Percentiles rank a stretch among this genome's conserved stretches.
These are phyloP conservation scores for Erannis defoliaria DNA, from an alignment of 2,888 invertebrate genomes.

Conservation along the genomic window DNA sequence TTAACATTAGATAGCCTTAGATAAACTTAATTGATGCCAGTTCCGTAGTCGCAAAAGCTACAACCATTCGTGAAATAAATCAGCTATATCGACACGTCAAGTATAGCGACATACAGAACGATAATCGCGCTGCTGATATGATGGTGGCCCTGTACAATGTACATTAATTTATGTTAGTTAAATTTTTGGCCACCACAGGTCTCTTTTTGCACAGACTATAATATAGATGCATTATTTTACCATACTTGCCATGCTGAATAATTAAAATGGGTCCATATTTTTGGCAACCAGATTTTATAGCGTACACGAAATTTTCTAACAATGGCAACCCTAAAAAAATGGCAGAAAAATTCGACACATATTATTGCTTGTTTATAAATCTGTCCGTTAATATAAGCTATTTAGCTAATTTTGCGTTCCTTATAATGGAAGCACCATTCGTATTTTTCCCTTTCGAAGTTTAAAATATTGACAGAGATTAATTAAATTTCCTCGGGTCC, in stretches of 20 bases:
- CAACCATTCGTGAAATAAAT: too few relatives aligned
- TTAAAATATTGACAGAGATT: constrained; percentile 46
- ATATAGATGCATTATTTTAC: background rate
- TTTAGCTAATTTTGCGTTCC: constrained; percentile 58
- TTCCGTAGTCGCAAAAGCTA: too few relatives aligned
- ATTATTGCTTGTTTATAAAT: constrained; percentile 39
- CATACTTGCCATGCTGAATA: constrained; percentile 4
- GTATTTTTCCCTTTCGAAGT: constrained; percentile 8
- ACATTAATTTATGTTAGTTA: too few relatives aligned
- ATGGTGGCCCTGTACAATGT: too few relatives aligned
- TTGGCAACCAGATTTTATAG: constrained; percentile 42
- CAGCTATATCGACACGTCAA: too few relatives aligned
- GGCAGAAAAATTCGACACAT: constrained; percentile 28
- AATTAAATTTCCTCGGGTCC: background rate
- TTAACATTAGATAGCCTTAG: too few relatives aligned
- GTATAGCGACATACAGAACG: too few relatives aligned
- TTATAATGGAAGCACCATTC: constrained; percentile 72
- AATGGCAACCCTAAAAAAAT: constrained; percentile 42
- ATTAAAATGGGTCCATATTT: constrained; percentile 43
- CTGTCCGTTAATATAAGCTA: constrained; percentile 13
- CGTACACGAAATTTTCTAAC: constrained; percentile 38
- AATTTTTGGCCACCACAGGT: too few relatives aligned
- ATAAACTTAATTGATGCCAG: too few relatives aligned
- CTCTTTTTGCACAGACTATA: too few relatives aligned
- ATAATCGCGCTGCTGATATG: too few relatives aligned